Evolutionary conservation across 2,113 vertebrate genomes (phyloP), one percentile per base, ranked within the genome.

Genomic region (Stigmatopora argus): DNA sequence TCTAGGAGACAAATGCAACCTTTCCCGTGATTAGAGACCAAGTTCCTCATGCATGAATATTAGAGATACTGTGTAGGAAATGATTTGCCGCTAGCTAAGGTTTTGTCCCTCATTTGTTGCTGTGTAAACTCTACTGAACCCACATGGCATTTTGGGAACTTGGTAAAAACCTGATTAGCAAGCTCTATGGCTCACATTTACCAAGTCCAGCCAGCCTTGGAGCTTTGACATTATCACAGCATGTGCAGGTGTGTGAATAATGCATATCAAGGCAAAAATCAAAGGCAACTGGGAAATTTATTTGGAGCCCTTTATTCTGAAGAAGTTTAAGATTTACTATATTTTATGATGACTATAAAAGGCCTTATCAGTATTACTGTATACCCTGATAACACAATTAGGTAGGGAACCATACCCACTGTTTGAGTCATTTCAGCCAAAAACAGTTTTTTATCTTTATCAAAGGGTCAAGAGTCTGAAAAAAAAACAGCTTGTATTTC

Each of bases 81-180:
- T 48, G 75, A 78, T 72, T 73, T 72, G 71, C 78, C 68, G 15
- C 70, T n/a, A 51, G 68, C 64, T 47, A 23, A 48, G 67, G 73
- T 77, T 83, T 62, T 73, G 76, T 83, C 70, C 59, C 68, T 78
- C 61, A 66, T 84, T 84, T 87, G 83, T 88, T 89, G 80, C 78
- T 79, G 66, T 82, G 80, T 86, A 86, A 86, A 86, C 84, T 83
- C 67, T 48, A 64, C 79, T 71, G 71, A 79, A 70, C 81, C 84
- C 78, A 69, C 72, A 71, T 83, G 81, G 75, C 78, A 80, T 87
- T 85, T 85, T 63, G 63, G 59, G 51, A 48, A 61, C 73, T 76
- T 21, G 0, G 69, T 72, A 38, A 73, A 83, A 88, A 86, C 83
- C 85, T 77, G 84, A 84, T 84, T 81, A 80, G 52, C 70, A 53